Evolutionary conservation across 2,113 vertebrate species (phyloP).

Genomic region (Entosphenus tridentatus): DNA sequence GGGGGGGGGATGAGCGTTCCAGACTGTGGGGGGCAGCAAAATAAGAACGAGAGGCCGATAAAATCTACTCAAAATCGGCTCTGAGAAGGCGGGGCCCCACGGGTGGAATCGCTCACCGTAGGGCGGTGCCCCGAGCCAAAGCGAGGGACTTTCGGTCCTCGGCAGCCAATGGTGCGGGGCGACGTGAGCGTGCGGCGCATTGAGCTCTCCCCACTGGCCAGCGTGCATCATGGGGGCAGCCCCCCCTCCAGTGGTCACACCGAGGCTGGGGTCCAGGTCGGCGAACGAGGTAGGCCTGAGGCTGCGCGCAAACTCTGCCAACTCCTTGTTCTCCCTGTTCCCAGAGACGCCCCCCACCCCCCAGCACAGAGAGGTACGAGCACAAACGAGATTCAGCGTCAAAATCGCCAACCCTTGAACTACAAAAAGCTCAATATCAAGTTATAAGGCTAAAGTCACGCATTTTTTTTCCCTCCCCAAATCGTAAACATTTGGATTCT

Average conservation of each 20-base stretch:
- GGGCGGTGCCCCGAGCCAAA: slow-evolving; percentile 89
- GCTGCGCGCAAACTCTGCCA: slow-evolving; percentile 64
- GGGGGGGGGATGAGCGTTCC: too few relatives aligned
- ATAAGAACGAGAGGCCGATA: not conserved
- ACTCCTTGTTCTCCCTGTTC: slow-evolving; percentile 68
- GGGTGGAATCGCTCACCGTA: slow-evolving; percentile 36
- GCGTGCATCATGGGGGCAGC: slow-evolving; percentile 25
- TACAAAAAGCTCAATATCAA: too few relatives aligned
- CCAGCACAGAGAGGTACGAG: slow-evolving; percentile 10
- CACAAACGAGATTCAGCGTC: not conserved
- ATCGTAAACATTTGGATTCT: too few relatives aligned
- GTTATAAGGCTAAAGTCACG: too few relatives aligned
- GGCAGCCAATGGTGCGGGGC: slow-evolving; percentile 79
- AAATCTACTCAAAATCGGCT: not conserved
- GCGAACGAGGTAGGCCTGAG: slow-evolving; percentile 59
- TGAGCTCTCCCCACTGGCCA: slow-evolving; percentile 47
- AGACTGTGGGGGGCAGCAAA: slow-evolving; percentile 10
- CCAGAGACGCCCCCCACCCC: slow-evolving; percentile 9
- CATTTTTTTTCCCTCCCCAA: too few relatives aligned
- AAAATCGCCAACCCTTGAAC: too few relatives aligned
- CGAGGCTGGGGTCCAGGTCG: slow-evolving; percentile 59
- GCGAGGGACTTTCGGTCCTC: slow-evolving; percentile 69
- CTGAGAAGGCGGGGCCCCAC: not conserved
- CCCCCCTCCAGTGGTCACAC: slow-evolving; percentile 36
- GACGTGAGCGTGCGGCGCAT: slow-evolving; percentile 43